Evolutionary conservation across 2,888 invertebrate genomes (phyloP).

Genomic region (Pseudoips prasinana): DNA sequence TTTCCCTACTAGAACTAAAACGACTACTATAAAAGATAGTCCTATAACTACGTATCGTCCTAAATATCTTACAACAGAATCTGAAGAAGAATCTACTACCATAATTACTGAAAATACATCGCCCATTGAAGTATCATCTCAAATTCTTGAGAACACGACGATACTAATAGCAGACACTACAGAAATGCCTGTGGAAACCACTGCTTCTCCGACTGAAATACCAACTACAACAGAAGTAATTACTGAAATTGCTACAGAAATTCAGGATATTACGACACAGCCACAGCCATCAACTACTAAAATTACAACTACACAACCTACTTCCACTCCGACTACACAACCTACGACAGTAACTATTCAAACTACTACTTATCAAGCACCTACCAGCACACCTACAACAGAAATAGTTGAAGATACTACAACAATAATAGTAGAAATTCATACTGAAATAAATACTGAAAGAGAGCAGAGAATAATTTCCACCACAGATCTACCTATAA

Average conservation of each 20-base stretch:
- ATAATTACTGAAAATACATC: slow-evolving; percentile 50
- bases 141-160: slow-evolving; percentile 45
- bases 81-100: slow-evolving; percentile 53
- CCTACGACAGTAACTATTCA: slow-evolving; percentile 15
- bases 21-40: slow-evolving; percentile 47
- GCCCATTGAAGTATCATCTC: slow-evolving; percentile 58
- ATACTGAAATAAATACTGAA: slow-evolving; percentile 61
- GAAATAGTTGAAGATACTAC: slow-evolving; percentile 43
- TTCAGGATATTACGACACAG: not conserved
- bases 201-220: slow-evolving; percentile 16
- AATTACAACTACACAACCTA: slow-evolving; percentile 3
- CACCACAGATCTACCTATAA: slow-evolving; percentile 34
- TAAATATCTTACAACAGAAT: slow-evolving; percentile 52
- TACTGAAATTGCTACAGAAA: too few relatives aligned
- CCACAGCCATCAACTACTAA: slow-evolving; percentile 7
- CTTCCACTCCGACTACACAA: slow-evolving; percentile 6
- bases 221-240: slow-evolving; percentile 24
- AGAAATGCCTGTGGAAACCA: slow-evolving; percentile 14
- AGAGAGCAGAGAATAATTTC: slow-evolving; percentile 39
- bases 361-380: slow-evolving; percentile 25
- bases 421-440: slow-evolving; percentile 51
- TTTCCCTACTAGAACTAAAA: slow-evolving; percentile 54
- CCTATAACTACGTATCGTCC: slow-evolving; percentile 73
- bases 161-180: slow-evolving; percentile 33
- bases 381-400: slow-evolving; percentile 26